A percentile compares a stretch with the other conserved stretches of the same genome.
Conservation (phyloP, 1,140 invertebrate genomes). For the Microplitis mediator region DNA sequence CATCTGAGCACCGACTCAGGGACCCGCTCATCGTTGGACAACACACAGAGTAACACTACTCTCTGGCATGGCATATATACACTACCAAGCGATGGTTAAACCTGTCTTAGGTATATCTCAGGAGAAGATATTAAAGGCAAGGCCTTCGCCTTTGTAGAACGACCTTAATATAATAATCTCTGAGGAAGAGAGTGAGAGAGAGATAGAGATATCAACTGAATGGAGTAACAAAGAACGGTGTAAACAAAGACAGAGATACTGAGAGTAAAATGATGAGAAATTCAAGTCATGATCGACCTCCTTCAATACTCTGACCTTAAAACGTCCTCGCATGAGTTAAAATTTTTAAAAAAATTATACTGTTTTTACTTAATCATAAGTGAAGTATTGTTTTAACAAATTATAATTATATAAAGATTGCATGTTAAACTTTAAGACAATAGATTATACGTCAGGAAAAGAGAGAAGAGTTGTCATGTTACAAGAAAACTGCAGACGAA, state of each 20-base stretch:
- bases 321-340: not conserved
- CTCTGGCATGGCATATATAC: not conserved
- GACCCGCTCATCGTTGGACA: not conserved
- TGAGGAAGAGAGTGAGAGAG: not conserved
- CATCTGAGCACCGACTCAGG: not conserved
- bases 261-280: not conserved
- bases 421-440: not conserved
- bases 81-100: slow-evolving; percentile 18
- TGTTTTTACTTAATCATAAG: not conserved
- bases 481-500: not conserved
- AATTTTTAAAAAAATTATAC: not conserved
- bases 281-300: not conserved
- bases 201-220: not conserved
- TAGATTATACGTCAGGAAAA: not conserved
- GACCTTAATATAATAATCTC: slow-evolving; percentile 11
- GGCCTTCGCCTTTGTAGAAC: slow-evolving; percentile 16
- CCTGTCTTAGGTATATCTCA: slow-evolving; percentile 10
- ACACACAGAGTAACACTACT: not conserved
- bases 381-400: not conserved
- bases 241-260: not conserved
- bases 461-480: not conserved
- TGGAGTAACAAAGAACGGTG: too few species aligned
- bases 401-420: too few species aligned
- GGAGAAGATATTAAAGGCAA: slow-evolving; percentile 13
- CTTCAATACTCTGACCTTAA: not conserved